Conservation (phyloP, 2,797 vertebrate species). For the Protosalanx chinensis region DNA sequence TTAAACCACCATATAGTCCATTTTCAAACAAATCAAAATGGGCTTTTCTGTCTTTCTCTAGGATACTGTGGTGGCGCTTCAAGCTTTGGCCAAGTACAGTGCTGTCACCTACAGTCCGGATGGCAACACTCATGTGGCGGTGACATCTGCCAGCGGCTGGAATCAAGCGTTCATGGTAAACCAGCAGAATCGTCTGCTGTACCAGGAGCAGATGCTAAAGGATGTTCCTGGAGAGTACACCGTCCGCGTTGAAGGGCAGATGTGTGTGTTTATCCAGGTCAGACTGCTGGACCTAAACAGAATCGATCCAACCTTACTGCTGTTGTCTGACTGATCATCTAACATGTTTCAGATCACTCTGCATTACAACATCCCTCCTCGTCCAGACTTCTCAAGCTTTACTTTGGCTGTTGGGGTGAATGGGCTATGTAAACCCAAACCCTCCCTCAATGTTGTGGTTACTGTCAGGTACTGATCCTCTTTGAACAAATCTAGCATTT, state of each 20-base stretch:
- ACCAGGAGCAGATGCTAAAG: conserved; percentile 73
- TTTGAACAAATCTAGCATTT: neutral
- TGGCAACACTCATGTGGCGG: conserved; percentile 62
- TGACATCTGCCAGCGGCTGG: conserved; percentile 66
- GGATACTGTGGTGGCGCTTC: conserved; percentile 87
- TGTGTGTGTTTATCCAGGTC: conserved; percentile 82
- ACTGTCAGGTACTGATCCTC: conserved; percentile 53
- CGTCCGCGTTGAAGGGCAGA: conserved; percentile 64
- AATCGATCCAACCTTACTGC: neutral
- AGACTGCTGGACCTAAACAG: conserved; percentile 3
- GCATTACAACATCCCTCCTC: conserved; percentile 72
- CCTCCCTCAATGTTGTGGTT: conserved; percentile 51
- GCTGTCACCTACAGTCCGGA: conserved; percentile 68
- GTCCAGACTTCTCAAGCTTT: conserved; percentile 64
- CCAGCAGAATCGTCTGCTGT: conserved; percentile 76
- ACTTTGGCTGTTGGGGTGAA: conserved; percentile 41
- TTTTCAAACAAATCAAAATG: neutral
- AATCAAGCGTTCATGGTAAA: conserved; percentile 65
- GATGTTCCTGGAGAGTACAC: conserved; percentile 68
- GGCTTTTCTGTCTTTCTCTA: conserved; percentile 43
- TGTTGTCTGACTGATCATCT: neutral
- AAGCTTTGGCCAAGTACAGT: conserved; percentile 82
- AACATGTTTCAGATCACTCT: conserved; percentile 62
- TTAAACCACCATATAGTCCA: too few relatives aligned
- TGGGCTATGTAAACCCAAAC: conserved; percentile 45